A percentile compares a stretch with the other conserved stretches of the same genome.
phyloP scores from a whole-genome alignment of 2,797 vertebrate genomes.

The Capromys pilorides region DNA sequence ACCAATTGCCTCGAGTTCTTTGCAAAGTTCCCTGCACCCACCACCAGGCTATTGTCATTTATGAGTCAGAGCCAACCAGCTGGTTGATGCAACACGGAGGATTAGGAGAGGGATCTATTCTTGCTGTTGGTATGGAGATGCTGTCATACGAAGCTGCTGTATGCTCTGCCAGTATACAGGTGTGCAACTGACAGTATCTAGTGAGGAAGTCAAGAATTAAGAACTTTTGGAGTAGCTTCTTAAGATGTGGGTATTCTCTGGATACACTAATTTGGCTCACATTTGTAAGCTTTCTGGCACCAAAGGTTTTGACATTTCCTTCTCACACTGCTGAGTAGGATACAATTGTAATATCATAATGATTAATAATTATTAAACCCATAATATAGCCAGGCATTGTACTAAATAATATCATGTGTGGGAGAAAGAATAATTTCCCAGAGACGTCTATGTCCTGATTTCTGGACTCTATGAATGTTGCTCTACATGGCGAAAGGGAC shows the following conservation, averaged over 20 bases:
- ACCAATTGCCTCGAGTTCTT: conserved; percentile 58
- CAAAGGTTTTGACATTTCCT: neutral
- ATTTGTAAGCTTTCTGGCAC: neutral
- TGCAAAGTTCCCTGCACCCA: conserved; percentile 60
- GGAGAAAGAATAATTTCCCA: neutral
- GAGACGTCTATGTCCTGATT: neutral
- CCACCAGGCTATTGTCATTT: conserved; percentile 37
- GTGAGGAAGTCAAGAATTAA: conserved; percentile 13
- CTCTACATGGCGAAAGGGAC: neutral
- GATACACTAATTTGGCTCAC: neutral
- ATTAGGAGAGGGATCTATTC: conserved; percentile 65
- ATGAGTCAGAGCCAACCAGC: conserved; percentile 73
- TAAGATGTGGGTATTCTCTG: neutral
- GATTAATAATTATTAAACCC: neutral
- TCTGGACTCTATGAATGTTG: neutral
- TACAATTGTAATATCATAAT: neutral
- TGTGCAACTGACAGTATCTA: neutral
- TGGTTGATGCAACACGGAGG: conserved; percentile 42
- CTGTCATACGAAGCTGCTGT: neutral
- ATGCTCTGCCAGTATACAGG: conserved; percentile 56
- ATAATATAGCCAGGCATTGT: neutral
- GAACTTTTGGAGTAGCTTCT: conserved; percentile 21
- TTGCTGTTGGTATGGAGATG: conserved; percentile 56
- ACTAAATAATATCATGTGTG: neutral
- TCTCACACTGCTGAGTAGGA: neutral